phyloP scores from a whole-genome alignment of 2,888 invertebrate species.

The Cantharis rufa region DNA sequence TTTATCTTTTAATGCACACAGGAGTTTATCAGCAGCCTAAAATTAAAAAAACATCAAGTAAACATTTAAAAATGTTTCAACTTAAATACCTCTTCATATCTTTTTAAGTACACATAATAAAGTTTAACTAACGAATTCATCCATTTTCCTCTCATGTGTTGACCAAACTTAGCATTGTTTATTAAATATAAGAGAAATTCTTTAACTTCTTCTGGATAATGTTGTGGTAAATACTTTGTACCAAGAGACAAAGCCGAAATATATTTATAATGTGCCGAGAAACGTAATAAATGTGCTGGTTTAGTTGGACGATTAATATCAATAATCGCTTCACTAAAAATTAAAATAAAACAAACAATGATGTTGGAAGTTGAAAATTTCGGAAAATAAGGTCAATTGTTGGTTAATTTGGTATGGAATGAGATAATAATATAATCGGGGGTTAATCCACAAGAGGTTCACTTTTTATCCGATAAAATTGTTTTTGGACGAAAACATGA shows the following conservation, averaged over 20 bases:
- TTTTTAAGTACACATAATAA: constrained; percentile 33
- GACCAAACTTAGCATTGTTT: constrained; percentile 33
- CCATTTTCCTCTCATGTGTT: constrained; percentile 40
- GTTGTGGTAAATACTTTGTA: constrained; percentile 32
- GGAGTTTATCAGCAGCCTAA: constrained; percentile 58
- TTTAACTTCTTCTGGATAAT: constrained; percentile 35
- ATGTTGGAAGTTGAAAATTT: too few relatives aligned
- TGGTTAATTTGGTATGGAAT: too few relatives aligned
- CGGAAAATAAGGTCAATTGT: too few relatives aligned
- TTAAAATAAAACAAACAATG: neutral
- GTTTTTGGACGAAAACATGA: too few relatives aligned
- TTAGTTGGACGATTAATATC: neutral
- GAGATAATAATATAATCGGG: too few relatives aligned
- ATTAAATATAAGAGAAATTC: constrained; percentile 43
- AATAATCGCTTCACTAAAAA: neutral
- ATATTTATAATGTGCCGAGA: constrained; percentile 39
- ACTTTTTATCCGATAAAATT: too few relatives aligned
- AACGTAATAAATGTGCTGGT: constrained; percentile 37
- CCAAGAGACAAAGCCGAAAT: constrained; percentile 36
- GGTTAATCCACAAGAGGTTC: too few relatives aligned
- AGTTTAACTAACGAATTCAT: constrained; percentile 39
- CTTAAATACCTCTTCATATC: constrained; percentile 32
- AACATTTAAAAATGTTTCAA: constrained; percentile 9
- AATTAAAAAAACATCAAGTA: constrained; percentile 36
- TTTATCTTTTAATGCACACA: constrained; percentile 53